These are phyloP conservation scores for Myrmophylax atrothorax DNA, from an alignment of 2,113 vertebrate genomes.

Conservation along the genomic window DNA sequence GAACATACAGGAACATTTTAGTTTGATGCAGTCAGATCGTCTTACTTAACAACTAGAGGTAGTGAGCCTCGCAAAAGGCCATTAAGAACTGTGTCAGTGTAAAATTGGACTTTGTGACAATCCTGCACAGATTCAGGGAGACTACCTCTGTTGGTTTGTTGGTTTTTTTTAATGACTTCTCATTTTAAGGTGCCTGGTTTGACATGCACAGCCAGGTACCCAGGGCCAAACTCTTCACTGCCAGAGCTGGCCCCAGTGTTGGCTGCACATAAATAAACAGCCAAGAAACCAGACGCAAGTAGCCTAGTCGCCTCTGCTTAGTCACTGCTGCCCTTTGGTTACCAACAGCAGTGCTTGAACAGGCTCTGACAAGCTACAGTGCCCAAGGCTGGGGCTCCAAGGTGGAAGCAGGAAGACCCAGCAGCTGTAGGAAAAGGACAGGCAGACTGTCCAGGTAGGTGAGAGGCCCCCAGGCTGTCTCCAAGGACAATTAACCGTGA, in stretches of 20 bases:
- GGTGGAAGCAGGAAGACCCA: neutral
- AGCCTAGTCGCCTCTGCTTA: neutral
- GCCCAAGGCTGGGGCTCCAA: neutral
- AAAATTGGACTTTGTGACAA: no score
- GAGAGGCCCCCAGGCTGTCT: neutral
- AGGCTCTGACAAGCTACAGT: neutral
- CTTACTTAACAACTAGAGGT: no score
- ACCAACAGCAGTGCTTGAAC: accelerated
- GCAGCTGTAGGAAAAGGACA: neutral
- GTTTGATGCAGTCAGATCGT: no score
- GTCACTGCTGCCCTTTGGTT: neutral
- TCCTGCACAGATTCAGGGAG: neutral
- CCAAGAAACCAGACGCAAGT: neutral
- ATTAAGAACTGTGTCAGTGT: no score
- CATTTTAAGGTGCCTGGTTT: neutral
- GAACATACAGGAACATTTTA: no score
- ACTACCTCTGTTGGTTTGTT: neutral
- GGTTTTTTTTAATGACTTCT: neutral
- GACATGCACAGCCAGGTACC: neutral
- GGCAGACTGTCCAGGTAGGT: neutral
- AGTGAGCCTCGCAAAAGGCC: no score
- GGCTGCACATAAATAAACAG: neutral
- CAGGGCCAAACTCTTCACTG: neutral
- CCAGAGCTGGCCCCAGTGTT: neutral
- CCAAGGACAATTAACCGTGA: neutral